Evolutionary conservation across 2,113 vertebrate genomes (phyloP), one percentile per base, ranked within the genome.

Genomic region (Tenrec ecaudatus): DNA sequence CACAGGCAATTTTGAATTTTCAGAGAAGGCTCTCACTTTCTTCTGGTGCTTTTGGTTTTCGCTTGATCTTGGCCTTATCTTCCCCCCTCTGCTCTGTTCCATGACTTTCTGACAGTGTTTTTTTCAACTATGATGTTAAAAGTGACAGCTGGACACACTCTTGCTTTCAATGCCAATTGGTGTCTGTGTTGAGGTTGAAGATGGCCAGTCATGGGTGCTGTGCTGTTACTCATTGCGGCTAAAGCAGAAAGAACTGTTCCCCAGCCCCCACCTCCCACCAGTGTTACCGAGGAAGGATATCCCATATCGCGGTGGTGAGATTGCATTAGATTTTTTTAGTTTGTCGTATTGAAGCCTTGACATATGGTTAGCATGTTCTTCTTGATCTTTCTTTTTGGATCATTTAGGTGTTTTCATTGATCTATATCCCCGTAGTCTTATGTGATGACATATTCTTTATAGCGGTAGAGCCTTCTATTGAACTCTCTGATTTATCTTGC

Each of bases 61-160:
- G 9, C 25, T 3, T 17, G 3, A 33, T 29, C 12, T 47, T 47
- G 68, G 36, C 58, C 0, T 2, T n/a, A 2, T 9, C 33, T 0
- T 2, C n/a, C 2, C 6, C 36, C 3, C 40, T n/a, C 2, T 19
- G 16, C 57, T 57, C 53, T 77, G 4, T 68, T 77, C 10, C 14
- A 62, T 27, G 2, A 64, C 14, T 69, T 75, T n/a, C n/a, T 9
- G 2, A 6, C 1, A 17, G 8, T 76, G 33, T 29, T 47, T 25
- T 7, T 47, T 40, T 92, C 25, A 23, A 3, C 36, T 60, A 31
- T 77, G 22, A 53, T 71, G 4, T 20, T 9, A 68, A 22, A 89
- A 68, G 25, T 64, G 33, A 53, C 27, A 86, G 0, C 9, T 15
- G 47, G 23, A 1, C 23, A 33, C 2, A 29, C n/a, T 66, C 40